Base-by-base conservation (phyloP, 2,113 vertebrate species). In the Pollachius pollachius region DNA sequence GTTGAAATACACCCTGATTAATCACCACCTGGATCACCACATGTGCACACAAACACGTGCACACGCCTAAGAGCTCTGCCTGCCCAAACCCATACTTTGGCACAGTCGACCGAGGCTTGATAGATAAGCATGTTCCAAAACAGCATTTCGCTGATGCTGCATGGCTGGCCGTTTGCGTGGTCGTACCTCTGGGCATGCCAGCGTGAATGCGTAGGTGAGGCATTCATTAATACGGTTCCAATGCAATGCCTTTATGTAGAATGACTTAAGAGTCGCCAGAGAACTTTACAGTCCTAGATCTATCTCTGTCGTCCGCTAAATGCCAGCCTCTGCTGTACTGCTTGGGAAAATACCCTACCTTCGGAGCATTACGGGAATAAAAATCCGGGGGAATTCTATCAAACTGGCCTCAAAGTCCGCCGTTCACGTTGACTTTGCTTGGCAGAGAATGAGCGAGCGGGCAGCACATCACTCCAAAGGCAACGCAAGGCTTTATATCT, bases 1-100 rank as follows among this genome's bases (percentile, higher is more conserved):
- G 80, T 76, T 90, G 79, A 71, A 74, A 77, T 84, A 88, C 75
- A 82, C 82, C 84, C 81, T 83, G 70, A 74, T 27, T 62, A 67
- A 71, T 72, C 82, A 89, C 76, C 82, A 68, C 5, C 72, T 84
- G 15, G 52, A 7, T 41, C 30, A 34, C 25, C 54, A 48, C 58
- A 48, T 56, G 59, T 27, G 15, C 58, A 61, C 19, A 25, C 56
- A 17, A 62, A 48, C 59, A 62, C 21, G 52, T 19, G 62, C n/a
- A 57, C 41, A 62, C 13, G 18, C 19, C 13, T 37, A 4, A 41
- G 30, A 85, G 66, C 71, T 88, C 85, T 69, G 54, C 82, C 89
- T 92, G 72, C 68, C 69, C 41, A 80, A 84, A 80, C 79, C 76
- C 52, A 77, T 69, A 68, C 60, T 66, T 72, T 77, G 75, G 64